Evolutionary conservation across 2,113 vertebrate genomes (phyloP).

Genomic region (Benitochromis conjunctus): DNA sequence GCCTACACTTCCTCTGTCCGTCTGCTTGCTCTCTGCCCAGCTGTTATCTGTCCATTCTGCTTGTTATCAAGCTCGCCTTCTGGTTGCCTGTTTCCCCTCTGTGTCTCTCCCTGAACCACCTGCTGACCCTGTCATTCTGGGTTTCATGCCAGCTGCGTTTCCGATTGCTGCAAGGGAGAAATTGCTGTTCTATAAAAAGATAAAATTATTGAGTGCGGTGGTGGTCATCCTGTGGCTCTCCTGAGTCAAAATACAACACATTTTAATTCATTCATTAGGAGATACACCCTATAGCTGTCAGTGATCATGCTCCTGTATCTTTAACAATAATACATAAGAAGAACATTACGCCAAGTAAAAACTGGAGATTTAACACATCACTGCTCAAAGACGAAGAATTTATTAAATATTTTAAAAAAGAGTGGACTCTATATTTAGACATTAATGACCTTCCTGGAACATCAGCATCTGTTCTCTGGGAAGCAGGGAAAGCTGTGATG

Average conservation of each 20-base stretch:
- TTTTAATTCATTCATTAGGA: neutral
- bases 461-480: too few relatives aligned
- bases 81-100: neutral
- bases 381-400: too few relatives aligned
- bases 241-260: neutral
- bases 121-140: neutral
- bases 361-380: too few relatives aligned
- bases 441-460: too few relatives aligned
- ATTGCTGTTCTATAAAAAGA: neutral
- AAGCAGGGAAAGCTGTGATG: too few relatives aligned
- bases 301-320: too few relatives aligned
- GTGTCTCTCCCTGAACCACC: neutral
- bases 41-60: neutral
- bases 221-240: neutral
- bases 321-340: too few relatives aligned
- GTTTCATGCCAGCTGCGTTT: neutral
- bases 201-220: rapidly evolving
- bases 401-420: too few relatives aligned
- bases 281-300: too few relatives aligned
- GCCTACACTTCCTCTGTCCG: neutral
- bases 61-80: neutral
- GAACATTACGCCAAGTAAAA: too few relatives aligned
- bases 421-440: too few relatives aligned
- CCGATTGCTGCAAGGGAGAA: neutral
- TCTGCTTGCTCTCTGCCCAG: neutral